These are phyloP conservation scores for Lampropteryx suffumata DNA, from an alignment of 2,888 invertebrate species.

Conservation along the genomic window DNA sequence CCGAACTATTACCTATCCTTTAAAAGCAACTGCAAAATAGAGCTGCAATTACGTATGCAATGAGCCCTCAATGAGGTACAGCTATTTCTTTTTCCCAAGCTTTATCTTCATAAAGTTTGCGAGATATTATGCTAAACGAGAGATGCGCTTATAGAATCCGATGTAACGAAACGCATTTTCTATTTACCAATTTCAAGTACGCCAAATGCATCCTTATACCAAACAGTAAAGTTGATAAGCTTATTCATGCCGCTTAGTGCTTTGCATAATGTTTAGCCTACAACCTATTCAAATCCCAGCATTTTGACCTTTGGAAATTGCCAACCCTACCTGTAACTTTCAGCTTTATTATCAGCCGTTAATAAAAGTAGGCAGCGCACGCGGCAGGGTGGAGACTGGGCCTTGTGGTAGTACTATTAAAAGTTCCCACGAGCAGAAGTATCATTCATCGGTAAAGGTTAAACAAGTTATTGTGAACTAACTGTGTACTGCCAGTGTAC, in stretches of 20 bases:
- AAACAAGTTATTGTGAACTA: conserved; percentile 20
- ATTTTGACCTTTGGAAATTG: conserved; percentile 36
- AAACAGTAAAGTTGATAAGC: conserved; percentile 29
- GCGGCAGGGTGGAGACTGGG: conserved; percentile 43
- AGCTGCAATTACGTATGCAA: conserved; percentile 27
- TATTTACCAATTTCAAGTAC: conserved; percentile 21
- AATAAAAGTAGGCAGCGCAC: conserved; percentile 64
- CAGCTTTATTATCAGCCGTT: conserved; percentile 61
- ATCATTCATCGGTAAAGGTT: conserved; percentile 18
- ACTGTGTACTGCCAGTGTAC: conserved; percentile 4
- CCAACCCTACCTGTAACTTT: conserved; percentile 48
- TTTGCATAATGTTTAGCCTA: conserved; percentile 33
- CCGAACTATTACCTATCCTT: conserved; percentile 24
- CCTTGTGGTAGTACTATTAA: conserved; percentile 21
- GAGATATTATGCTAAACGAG: conserved; percentile 18
- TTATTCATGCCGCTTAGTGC: conserved; percentile 26
- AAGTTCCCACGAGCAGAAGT: conserved; percentile 19
- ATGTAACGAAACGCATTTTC: conserved; percentile 22
- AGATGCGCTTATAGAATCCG: conserved; percentile 4
- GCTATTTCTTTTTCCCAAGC: conserved; percentile 23
- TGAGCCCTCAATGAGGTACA: conserved; percentile 21
- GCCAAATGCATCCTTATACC: conserved; percentile 20
- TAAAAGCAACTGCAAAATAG: conserved; percentile 16
- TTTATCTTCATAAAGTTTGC: conserved; percentile 17
- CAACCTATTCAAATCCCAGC: conserved; percentile 33